phyloP scores from a whole-genome alignment of 2,888 invertebrate genomes.

The Noctua fimbriata region DNA sequence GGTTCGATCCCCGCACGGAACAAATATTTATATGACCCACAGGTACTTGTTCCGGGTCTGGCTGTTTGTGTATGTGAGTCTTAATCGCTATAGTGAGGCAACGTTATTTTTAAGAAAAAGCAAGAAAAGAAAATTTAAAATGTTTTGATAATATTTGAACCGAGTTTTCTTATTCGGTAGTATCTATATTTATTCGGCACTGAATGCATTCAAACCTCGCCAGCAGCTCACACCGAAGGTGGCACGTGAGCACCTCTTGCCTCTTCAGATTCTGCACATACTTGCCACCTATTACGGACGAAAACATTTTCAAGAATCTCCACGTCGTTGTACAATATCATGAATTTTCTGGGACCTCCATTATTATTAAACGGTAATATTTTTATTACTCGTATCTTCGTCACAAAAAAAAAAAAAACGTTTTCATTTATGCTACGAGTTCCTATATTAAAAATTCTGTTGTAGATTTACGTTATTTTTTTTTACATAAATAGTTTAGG shows the following conservation, averaged over 20 bases:
- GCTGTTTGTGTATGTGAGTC: too few species aligned
- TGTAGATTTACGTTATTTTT: background rate
- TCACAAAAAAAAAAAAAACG: background rate
- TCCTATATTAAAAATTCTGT: background rate
- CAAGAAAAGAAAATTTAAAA: background rate
- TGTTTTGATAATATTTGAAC: background rate
- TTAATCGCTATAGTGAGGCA: too few species aligned
- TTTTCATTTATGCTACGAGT: background rate
- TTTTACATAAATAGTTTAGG: background rate
- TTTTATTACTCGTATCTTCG: background rate
- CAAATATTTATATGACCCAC: too few species aligned
- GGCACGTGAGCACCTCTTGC: constrained; percentile 27
- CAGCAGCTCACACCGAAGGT: constrained; percentile 8
- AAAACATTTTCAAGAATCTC: constrained; percentile 36
- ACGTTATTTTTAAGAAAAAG: too few species aligned
- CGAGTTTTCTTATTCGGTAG: background rate
- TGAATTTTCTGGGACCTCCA: constrained; percentile 12
- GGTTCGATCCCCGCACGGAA: too few species aligned
- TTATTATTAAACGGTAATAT: background rate
- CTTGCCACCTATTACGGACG: constrained; percentile 32
- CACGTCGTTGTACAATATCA: constrained; percentile 19
- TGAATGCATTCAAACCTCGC: constrained; percentile 10
- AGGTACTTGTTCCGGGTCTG: too few species aligned
- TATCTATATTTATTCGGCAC: background rate
- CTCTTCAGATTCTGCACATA: constrained; percentile 39